These are phyloP conservation scores for Parascotia fuliginaria DNA, from an alignment of 2,888 invertebrate genomes.

Conservation along the genomic window DNA sequence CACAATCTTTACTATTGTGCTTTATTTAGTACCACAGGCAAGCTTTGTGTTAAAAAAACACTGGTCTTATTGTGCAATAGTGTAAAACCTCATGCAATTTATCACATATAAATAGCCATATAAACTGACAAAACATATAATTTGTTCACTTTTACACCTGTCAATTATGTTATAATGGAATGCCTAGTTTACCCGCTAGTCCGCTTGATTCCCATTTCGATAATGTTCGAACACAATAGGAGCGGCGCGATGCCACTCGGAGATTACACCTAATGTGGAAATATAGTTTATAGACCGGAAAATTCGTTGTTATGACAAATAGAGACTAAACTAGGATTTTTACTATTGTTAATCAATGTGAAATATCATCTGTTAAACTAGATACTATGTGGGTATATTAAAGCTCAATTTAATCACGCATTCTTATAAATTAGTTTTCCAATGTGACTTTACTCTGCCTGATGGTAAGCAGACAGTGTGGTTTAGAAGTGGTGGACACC, in stretches of 20 bases:
- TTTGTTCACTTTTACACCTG: conserved; percentile 34
- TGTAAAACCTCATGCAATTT: neutral
- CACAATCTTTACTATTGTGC: no score
- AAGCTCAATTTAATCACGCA: no score
- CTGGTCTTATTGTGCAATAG: no score
- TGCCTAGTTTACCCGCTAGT: conserved; percentile 23
- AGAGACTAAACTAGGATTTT: neutral
- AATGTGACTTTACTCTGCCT: no score
- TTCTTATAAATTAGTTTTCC: no score
- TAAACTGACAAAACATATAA: conserved; percentile 6
- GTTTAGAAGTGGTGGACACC: no score
- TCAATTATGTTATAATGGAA: conserved; percentile 36
- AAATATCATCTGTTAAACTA: no score
- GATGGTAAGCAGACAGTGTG: no score
- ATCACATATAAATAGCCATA: conserved; percentile 1
- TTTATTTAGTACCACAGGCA: no score
- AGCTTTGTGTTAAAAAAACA: no score
- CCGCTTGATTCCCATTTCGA: conserved; percentile 21
- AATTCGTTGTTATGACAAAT: conserved; percentile 37
- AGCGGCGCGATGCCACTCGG: conserved; percentile 37
- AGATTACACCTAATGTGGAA: conserved; percentile 48
- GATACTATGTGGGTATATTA: no score
- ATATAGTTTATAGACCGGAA: conserved; percentile 45
- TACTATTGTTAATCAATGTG: no score
- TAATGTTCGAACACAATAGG: conserved; percentile 40